These are phyloP conservation scores for Coreius guichenoti DNA, from an alignment of 2,797 vertebrate species.

Conservation along the genomic window DNA sequence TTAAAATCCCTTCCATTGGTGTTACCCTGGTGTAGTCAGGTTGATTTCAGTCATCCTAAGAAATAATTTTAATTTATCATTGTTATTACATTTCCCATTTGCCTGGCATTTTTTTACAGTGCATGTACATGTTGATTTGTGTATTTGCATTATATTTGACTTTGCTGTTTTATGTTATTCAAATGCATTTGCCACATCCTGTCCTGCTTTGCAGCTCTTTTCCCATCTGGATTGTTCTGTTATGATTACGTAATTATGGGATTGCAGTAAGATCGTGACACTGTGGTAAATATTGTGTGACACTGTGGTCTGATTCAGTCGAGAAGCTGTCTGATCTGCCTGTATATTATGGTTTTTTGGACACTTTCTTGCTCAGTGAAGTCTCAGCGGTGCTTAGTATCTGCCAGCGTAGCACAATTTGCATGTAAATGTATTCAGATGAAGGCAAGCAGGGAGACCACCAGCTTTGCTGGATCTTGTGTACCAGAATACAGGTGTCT, in stretches of 20 bases:
- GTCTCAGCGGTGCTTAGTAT: slow-evolving; percentile 64
- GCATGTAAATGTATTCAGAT: slow-evolving; percentile 84
- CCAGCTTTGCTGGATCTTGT: slow-evolving; percentile 68
- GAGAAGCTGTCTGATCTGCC: slow-evolving; percentile 35
- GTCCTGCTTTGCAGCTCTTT: slow-evolving; percentile 12
- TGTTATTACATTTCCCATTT: neutral
- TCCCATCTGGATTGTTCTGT: slow-evolving; percentile 21
- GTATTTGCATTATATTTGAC: neutral
- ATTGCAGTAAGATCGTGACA: slow-evolving; percentile 38
- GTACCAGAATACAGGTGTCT: slow-evolving; percentile 32
- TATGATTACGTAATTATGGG: slow-evolving; percentile 48
- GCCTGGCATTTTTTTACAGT: neutral
- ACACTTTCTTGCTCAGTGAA: slow-evolving; percentile 60
- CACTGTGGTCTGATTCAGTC: slow-evolving; percentile 19
- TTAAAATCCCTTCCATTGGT: neutral
- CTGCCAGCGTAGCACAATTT: slow-evolving; percentile 72
- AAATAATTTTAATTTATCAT: neutral
- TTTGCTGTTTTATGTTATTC: slow-evolving; percentile 19
- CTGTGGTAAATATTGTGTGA: slow-evolving; percentile 30
- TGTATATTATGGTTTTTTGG: slow-evolving; percentile 44
- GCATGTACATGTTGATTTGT: neutral
- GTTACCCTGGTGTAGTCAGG: neutral
- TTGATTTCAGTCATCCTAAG: neutral
- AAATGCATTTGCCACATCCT: slow-evolving; percentile 6
- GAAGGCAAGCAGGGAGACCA: slow-evolving; percentile 71